Base-by-base conservation (phyloP, 1,140 invertebrate species). In the Drosophila auraria region DNA sequence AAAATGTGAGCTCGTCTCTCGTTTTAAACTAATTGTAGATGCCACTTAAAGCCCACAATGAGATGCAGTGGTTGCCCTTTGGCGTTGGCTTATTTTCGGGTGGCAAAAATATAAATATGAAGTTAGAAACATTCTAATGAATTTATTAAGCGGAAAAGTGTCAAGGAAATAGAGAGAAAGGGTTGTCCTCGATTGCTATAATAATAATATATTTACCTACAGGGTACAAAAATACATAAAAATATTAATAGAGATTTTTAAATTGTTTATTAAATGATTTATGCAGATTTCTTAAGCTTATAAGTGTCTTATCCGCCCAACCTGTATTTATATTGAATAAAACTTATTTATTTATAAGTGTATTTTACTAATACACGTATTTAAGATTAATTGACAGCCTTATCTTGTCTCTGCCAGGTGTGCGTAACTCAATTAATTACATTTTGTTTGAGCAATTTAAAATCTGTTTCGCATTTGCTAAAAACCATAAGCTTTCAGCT, bases 21-120 rank as follows among this genome's bases (percentile, higher is more conserved):
- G 62, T 71, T 81, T 81, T 78, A 80, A 83, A 82, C 83, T 87
- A 87, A 87, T 87, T 87, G 77, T 78, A 72, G 83, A 40, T 38
- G 68, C 51, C 75, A 77, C 62, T 86, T 86, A 78, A 63, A 17
- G 50, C 66, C 78, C 74, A 86, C 72, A 79, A 76, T 80, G 65
- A 56, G 59, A 70, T 79, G 50, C 73, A 53, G 63, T 68, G 72
- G 75, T 62, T 58, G 71, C 50, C 68, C 44, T 75, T 59, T 33
- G 56, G 42, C 42, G 56, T 38, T 58, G 33, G 45, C 60, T 30
- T 56, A 6, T 27, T 51, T 60, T 25, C 8, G 58, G 40, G 40
- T 9, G 8, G 36, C 27, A 25, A 25, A 14, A 38, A 27, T 30
- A 38, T 5, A 47, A 33, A 45, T 65, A 47, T 11, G 14, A 12